Evolutionary conservation across 2,888 invertebrate species (phyloP).

Genomic region (Cosmia trapezina): DNA sequence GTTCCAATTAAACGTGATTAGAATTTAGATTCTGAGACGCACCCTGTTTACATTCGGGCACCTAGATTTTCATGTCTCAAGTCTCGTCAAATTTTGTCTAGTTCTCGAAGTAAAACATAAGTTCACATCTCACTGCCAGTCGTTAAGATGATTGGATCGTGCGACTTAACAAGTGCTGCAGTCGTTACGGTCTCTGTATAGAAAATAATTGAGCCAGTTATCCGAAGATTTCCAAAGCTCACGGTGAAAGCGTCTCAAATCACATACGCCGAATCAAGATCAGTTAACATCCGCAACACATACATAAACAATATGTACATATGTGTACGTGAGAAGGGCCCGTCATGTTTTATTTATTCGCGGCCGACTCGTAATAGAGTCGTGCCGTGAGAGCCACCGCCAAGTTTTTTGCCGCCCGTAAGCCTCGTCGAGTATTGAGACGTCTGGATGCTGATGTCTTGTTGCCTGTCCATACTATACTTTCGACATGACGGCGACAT

Average conservation of each 20-base stretch:
- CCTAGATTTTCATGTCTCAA: background rate
- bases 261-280: conserved; percentile 85
- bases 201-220: conserved; percentile 70
- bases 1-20: conserved; percentile 66
- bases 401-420: conserved; percentile 87
- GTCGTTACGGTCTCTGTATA: conserved; percentile 57
- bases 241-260: conserved; percentile 84
- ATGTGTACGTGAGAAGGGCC: conserved; percentile 88
- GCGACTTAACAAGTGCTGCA: conserved; percentile 52
- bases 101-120: conserved; percentile 21
- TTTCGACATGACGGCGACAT: conserved; percentile 86
- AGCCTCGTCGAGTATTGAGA: conserved; percentile 86
- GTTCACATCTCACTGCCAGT: conserved; percentile 22
- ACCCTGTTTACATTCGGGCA: conserved; percentile 16
- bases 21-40: conserved; percentile 49
- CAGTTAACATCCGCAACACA: conserved; percentile 86
- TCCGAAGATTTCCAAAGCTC: conserved; percentile 68
- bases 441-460: conserved; percentile 90
- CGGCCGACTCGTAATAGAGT: conserved; percentile 89
- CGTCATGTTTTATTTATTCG: conserved; percentile 91
- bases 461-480: conserved; percentile 86
- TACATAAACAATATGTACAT: conserved; percentile 79
- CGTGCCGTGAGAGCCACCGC: conserved; percentile 89
- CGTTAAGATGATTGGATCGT: conserved; percentile 53
- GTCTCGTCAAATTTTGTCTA: background rate